phyloP scores from a whole-genome alignment of 2,113 vertebrate species.

The Hippoglossus stenolepis region DNA sequence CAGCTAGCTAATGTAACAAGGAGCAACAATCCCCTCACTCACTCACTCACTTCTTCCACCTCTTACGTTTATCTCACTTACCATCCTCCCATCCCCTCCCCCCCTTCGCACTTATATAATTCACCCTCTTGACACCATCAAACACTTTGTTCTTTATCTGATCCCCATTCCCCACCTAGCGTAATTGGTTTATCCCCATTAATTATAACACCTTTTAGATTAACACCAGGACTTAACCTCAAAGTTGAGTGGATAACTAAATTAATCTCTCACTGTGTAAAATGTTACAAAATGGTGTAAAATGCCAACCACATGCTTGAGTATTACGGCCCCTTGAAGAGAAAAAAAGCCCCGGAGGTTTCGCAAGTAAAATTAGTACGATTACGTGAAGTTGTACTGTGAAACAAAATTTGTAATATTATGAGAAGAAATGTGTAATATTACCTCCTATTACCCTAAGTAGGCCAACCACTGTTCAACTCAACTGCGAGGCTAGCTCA shows the following conservation, averaged over 20 bases:
- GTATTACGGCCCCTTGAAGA: too few species aligned
- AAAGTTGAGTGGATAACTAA: neutral
- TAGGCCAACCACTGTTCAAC: too few species aligned
- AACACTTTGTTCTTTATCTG: conserved; percentile 12
- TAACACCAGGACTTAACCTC: neutral
- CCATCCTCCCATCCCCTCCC: neutral
- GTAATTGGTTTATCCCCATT: conserved; percentile 3
- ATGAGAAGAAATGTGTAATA: too few species aligned
- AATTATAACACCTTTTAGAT: neutral
- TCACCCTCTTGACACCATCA: conserved; percentile 20
- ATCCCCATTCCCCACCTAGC: neutral
- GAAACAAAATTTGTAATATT: too few species aligned
- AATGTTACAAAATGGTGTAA: neutral
- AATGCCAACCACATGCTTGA: too few species aligned
- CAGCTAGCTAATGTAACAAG: conserved; percentile 58
- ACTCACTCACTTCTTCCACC: neutral
- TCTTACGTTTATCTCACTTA: neutral
- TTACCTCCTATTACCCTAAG: too few species aligned
- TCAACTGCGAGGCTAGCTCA: too few species aligned
- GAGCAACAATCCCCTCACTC: conserved; percentile 27
- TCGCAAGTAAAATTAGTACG: too few species aligned
- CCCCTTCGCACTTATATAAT: neutral
- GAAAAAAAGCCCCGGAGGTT: too few species aligned
- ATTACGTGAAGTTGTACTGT: too few species aligned
- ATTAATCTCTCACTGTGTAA: neutral